Base-by-base conservation (phyloP, 2,113 vertebrate genomes). In the Notarius lentiginosus region DNA sequence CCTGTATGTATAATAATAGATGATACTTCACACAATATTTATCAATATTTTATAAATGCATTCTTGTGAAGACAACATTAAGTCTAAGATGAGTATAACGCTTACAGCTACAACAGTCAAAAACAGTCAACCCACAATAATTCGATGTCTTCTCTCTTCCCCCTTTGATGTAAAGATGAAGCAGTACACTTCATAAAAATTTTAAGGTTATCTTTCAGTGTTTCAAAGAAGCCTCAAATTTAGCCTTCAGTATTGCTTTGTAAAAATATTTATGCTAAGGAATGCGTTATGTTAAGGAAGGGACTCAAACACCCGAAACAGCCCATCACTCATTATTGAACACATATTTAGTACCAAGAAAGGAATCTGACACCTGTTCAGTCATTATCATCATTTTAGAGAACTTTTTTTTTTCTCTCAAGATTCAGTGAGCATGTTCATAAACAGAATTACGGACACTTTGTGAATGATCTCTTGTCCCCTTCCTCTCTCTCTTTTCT, bases 401-500 rank as follows among this genome's bases (percentile, higher is more conserved):
- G 20, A 63, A 53, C 72, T 41, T 14, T 66, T 63, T 75, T 41
- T 9, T 17, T 4, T 79, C 10, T 20, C 17, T 10, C 60, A 14
- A 79, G 55, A 63, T 63, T 24, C 10, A 63, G 22, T 24, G 7
- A 63, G 53, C n/a, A 55, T 55, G 56, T 68, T 81, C 76, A 70
- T 63, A 41, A 65, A 65, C 11, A 47, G 27, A 72, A 27, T 73
- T 22, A 72, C 22, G n/a, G 27, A 63, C 58, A 56, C 14, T 79
- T 51, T 68, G 49, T 49, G 15, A 58, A 14, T 7, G 10, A 30
- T 77, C 30, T n/a, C 5, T 24, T 24, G 5, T 79, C 56, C 18
- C n/a, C 41, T 30, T 68, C 27, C 51, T 89, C 82, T 80, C 72
- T 55, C 34, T 17, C 47, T 76, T 68, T 17, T 58, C 72, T 85